Percentiles rank a stretch among this genome's conserved stretches.
Evolutionary conservation across 2,797 vertebrate genomes (phyloP).

Genomic region (Neopelma chrysocephalum): DNA sequence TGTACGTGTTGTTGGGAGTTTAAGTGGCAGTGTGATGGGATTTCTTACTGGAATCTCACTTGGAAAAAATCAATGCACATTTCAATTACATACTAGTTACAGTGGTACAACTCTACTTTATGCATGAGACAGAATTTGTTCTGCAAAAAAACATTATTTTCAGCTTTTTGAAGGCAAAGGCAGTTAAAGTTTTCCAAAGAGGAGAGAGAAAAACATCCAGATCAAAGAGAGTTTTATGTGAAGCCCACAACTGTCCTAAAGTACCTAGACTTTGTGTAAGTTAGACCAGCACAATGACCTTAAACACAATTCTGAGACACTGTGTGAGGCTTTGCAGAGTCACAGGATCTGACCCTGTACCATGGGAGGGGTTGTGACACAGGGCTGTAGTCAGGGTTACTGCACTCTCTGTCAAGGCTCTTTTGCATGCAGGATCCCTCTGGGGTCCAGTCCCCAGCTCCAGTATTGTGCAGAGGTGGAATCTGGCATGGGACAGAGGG

Average conservation of each 20-base stretch:
- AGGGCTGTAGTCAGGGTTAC: neutral
- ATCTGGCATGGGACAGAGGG: neutral
- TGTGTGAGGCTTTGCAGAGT: neutral
- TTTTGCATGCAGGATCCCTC: neutral
- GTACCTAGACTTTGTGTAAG: neutral
- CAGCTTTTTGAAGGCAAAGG: neutral
- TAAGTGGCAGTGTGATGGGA: neutral
- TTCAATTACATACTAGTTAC: neutral
- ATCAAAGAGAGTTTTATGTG: neutral
- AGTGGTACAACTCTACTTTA: neutral
- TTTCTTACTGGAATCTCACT: neutral
- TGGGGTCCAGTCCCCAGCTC: neutral
- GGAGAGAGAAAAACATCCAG: neutral
- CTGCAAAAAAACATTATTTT: neutral
- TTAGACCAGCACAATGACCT: neutral
- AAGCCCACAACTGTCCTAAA: neutral
- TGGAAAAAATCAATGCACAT: neutral
- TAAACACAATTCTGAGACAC: neutral
- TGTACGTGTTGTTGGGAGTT: neutral
- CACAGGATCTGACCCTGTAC: neutral
- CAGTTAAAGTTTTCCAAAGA: neutral
- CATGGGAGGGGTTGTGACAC: accelerated
- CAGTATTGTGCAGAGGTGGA: neutral
- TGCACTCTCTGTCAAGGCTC: accelerated
- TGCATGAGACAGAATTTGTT: neutral